phyloP scores from a whole-genome alignment of 2,797 vertebrate genomes.

The Bucorvus abyssinicus region DNA sequence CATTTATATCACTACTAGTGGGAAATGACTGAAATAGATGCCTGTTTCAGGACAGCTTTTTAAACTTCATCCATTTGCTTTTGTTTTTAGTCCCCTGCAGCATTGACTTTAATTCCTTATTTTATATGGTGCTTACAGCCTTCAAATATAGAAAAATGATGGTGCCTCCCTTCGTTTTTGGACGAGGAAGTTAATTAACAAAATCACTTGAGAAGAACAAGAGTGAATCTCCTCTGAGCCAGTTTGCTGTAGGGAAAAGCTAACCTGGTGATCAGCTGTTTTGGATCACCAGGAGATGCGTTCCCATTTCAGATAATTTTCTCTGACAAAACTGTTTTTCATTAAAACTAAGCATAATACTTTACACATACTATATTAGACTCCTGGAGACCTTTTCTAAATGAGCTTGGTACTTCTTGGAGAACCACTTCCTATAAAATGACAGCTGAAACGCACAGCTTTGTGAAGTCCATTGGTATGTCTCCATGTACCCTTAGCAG shows the following conservation, averaged over 20 bases:
- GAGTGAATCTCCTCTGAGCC: background rate
- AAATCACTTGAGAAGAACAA: background rate
- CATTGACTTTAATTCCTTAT: background rate
- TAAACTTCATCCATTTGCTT: background rate
- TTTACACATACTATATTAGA: background rate
- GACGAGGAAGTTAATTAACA: slow-evolving; percentile 4
- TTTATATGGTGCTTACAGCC: background rate
- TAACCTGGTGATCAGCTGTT: background rate
- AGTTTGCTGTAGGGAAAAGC: background rate
- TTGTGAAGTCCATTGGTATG: background rate
- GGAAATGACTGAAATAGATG: background rate
- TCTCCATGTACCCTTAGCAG: background rate
- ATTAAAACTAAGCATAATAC: background rate
- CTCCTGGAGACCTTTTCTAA: background rate
- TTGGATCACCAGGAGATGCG: background rate
- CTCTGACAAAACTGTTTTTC: background rate
- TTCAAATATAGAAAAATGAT: background rate
- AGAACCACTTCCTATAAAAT: background rate
- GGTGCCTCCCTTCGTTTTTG: background rate
- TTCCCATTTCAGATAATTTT: background rate
- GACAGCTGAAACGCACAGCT: background rate
- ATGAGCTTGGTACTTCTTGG: background rate
- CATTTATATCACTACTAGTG: background rate
- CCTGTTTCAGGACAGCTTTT: background rate
- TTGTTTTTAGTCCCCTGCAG: background rate